Evolutionary conservation across 2,113 vertebrate genomes (phyloP), one percentile per base, ranked within the genome.

Genomic region (Gyps fulvus): DNA sequence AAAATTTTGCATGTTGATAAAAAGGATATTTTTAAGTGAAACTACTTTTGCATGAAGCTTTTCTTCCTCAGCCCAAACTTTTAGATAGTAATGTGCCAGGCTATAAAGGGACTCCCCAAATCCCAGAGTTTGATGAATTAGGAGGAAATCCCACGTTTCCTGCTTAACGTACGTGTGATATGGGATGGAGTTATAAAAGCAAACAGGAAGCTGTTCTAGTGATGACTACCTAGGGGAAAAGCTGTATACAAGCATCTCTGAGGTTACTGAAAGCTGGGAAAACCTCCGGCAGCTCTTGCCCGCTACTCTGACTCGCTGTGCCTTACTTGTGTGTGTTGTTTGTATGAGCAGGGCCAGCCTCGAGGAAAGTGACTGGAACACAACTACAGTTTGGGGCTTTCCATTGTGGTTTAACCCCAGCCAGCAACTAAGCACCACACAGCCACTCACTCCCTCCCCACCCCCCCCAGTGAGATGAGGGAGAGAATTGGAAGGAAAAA

Each of bases 131-230:
- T 76, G 85, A 86, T 80, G 78, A 83, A 55, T 38, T 66, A 57
- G n/a, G 76, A 97, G 73, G 87, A 95, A 91, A 94, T 87, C 54
- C 29, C 59, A 52, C 12, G 47, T 93, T 95, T 95, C 84, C 84
- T 96, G 93, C 63, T 81, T 66, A 87, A 62, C 0, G 0, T 70
- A 61, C 1, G 3, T 42, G 66, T 59, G 62, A 81, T 66, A 83
- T 70, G 58, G 71, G 87, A 77, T 83, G 38, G 54, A 83, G 73
- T 61, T 85, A 70, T 80, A 66, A 91, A 95, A 91, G 70, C 78
- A 90, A 94, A 90, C 32, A 83, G 82, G 93, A 95, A 92, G 85
- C 74, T 66, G 50, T 83, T 95, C 74, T 36, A 43, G 31, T 58
- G 79, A 88, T 86, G 84, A 47, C 84, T 88, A 29, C 78, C 89